phyloP scores from a whole-genome alignment of 2,113 vertebrate species.

The Elachura formosa region DNA sequence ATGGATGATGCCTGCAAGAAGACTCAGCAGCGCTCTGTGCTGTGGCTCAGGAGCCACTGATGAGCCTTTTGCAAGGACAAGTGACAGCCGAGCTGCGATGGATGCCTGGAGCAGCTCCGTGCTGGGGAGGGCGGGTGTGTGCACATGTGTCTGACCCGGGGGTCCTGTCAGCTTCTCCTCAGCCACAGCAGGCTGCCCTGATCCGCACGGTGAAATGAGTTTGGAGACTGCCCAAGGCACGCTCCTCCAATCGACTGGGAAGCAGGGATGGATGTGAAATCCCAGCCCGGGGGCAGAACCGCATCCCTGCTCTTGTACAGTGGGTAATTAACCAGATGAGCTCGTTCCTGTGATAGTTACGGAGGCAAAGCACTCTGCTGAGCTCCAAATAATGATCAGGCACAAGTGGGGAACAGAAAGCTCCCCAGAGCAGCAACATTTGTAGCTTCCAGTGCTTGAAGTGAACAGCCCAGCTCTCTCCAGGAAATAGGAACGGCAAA shows the following conservation, averaged over 20 bases:
- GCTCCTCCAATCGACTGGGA: background rate
- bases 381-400: background rate
- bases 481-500: background rate
- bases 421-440: background rate
- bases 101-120: background rate
- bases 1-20: background rate
- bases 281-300: background rate
- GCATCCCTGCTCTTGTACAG: background rate
- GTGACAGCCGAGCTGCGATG: background rate
- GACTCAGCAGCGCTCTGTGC: background rate
- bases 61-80: background rate
- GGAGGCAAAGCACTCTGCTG: background rate
- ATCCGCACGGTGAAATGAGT: background rate
- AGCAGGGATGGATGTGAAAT: background rate
- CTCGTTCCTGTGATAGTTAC: background rate
- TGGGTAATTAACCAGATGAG: conserved; percentile 7
- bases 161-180: background rate
- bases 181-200: background rate
- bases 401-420: background rate
- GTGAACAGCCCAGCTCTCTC: background rate
- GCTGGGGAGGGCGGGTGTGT: background rate
- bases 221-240: background rate
- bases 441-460: background rate
- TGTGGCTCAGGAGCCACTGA: background rate
- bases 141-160: background rate